A percentile compares a stretch with the other conserved stretches of the same genome.
These are phyloP conservation scores for Nycticryphes semicollaris DNA, from an alignment of 2,113 vertebrate genomes.

Conservation along the genomic window DNA sequence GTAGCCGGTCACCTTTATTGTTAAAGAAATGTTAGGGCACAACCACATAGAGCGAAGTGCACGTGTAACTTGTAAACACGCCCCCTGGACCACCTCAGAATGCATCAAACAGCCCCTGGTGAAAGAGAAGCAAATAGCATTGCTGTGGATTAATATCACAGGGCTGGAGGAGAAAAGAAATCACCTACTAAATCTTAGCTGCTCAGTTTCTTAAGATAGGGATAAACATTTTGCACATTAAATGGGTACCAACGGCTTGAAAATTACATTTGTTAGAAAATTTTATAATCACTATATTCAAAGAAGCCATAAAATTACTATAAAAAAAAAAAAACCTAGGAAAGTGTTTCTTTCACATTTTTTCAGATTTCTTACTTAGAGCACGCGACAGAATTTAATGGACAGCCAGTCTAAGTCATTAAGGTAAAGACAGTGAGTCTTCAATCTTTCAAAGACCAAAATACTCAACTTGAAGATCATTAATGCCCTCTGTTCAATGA, in stretches of 20 bases:
- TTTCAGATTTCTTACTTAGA: background rate
- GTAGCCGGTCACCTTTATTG: background rate
- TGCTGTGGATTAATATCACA: background rate
- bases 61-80: background rate
- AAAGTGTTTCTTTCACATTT: slow-evolving; percentile 6
- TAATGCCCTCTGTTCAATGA: background rate
- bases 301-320: background rate
- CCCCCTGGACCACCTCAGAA: background rate
- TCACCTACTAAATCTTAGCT: background rate
- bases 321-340: background rate
- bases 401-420: slow-evolving; percentile 5
- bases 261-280: slow-evolving; percentile 8
- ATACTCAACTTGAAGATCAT: background rate
- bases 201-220: background rate
- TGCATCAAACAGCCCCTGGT: background rate
- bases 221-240: slow-evolving; percentile 10
- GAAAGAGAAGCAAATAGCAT: background rate
- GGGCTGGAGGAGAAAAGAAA: background rate
- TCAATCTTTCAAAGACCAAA: background rate
- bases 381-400: background rate
- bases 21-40: background rate
- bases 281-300: background rate
- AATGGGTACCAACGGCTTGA: background rate
- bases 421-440: background rate
- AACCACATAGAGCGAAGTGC: background rate